These are phyloP conservation scores for Ecdyonurus torrentis DNA, from an alignment of 2,888 invertebrate species.

Conservation along the genomic window DNA sequence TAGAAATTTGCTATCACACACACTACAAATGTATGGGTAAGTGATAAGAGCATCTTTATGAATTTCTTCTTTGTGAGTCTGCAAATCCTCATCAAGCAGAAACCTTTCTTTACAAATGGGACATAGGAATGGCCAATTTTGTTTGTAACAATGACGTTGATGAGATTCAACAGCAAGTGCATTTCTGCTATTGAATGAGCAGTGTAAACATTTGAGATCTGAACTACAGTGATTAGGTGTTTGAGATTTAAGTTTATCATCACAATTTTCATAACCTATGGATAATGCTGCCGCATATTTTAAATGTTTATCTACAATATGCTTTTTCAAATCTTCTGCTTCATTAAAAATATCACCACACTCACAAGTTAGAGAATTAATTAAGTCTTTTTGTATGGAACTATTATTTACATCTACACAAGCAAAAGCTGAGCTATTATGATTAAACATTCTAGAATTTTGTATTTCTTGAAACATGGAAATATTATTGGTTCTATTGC, in stretches of 20 bases:
- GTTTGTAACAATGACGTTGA: not conserved
- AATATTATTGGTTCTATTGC: too few relatives aligned
- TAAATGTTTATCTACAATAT: not conserved
- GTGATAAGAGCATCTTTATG: not conserved
- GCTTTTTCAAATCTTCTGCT: not conserved
- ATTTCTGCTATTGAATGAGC: not conserved
- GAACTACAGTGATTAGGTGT: not conserved
- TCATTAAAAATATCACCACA: not conserved
- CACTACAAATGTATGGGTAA: too few relatives aligned
- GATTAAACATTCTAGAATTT: not conserved
- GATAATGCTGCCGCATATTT: too few relatives aligned
- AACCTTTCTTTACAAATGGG: not conserved
- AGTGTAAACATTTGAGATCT: not conserved
- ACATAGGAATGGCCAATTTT: not conserved
- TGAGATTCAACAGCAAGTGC: not conserved
- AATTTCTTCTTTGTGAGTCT: not conserved
- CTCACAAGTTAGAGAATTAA: too few relatives aligned
- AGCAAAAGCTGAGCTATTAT: too few relatives aligned
- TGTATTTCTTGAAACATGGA: not conserved
- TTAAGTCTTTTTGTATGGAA: too few relatives aligned
- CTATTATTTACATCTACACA: too few relatives aligned
- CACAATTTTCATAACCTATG: not conserved
- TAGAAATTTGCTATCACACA: too few relatives aligned
- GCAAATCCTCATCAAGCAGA: not conserved
- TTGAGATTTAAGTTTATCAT: not conserved